phyloP scores from a whole-genome alignment of 2,888 invertebrate genomes.

The Leptinotarsa peninsularis region DNA sequence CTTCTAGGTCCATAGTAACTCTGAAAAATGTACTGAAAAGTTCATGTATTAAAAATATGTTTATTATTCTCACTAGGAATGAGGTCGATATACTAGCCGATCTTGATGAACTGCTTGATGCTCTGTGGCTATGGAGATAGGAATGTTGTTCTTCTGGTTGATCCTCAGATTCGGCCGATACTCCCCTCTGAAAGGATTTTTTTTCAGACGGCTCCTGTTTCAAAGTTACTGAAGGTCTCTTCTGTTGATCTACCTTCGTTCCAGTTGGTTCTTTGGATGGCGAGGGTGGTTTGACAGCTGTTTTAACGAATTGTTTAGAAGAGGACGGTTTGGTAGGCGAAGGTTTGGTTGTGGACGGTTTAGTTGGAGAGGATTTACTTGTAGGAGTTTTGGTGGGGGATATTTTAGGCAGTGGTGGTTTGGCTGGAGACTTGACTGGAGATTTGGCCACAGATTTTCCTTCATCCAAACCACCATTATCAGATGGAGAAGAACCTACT shows the following conservation, averaged over 20 bases:
- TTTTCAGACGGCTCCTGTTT: constrained; percentile 41
- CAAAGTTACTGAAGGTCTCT: constrained; percentile 41
- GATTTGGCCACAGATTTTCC: constrained; percentile 53
- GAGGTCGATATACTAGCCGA: constrained; percentile 63
- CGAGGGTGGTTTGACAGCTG: constrained; percentile 34
- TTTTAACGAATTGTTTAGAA: constrained; percentile 30
- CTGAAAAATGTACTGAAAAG: constrained; percentile 57
- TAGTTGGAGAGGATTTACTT: constrained; percentile 42
- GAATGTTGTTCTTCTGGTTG: constrained; percentile 45
- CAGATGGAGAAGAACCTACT: constrained; percentile 72
- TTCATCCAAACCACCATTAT: constrained; percentile 55
- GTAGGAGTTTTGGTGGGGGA: constrained; percentile 27
- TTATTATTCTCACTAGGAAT: constrained; percentile 55
- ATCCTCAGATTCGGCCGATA: constrained; percentile 50
- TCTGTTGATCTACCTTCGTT: constrained; percentile 34
- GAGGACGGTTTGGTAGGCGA: constrained; percentile 41
- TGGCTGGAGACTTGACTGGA: constrained; percentile 39
- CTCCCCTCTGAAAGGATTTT: constrained; percentile 43
- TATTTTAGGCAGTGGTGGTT: constrained; percentile 29
- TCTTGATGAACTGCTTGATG: constrained; percentile 61
- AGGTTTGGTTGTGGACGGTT: constrained; percentile 26
- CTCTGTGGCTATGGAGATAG: constrained; percentile 57
- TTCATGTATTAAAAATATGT: background rate
- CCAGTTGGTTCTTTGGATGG: constrained; percentile 37
- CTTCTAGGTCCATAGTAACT: constrained; percentile 67